Evolutionary conservation across 2,113 vertebrate genomes (phyloP).

Genomic region (Pantherophis guttatus): DNA sequence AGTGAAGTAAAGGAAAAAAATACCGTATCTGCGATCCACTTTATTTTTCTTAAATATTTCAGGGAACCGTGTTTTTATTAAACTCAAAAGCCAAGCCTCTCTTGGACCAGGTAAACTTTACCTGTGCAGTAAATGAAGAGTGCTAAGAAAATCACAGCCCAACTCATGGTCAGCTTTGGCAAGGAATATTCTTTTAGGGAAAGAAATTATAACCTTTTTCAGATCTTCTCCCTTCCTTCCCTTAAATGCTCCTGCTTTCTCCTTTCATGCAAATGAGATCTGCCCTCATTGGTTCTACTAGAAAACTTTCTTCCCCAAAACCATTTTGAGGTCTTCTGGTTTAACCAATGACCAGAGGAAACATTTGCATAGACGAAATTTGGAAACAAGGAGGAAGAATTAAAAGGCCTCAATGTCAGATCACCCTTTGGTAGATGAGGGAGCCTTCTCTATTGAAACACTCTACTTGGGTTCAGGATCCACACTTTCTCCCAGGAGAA

Average conservation of each 20-base stretch:
- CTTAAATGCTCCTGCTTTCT: neutral
- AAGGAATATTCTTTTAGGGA: neutral
- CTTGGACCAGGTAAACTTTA: neutral
- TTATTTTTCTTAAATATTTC: accelerated
- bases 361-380: too few relatives aligned
- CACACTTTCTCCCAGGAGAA: too few relatives aligned
- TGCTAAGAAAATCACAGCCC: neutral
- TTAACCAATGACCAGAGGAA: too few relatives aligned
- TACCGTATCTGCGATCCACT: accelerated
- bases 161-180: neutral
- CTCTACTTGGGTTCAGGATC: too few relatives aligned
- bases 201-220: accelerated
- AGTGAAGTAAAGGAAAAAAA: too few relatives aligned
- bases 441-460: too few relatives aligned
- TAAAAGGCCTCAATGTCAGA: too few relatives aligned
- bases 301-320: neutral
- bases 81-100: too few relatives aligned
- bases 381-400: too few relatives aligned
- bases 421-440: too few relatives aligned
- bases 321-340: neutral
- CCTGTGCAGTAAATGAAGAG: neutral
- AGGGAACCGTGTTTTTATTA: too few relatives aligned
- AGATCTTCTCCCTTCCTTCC: neutral
- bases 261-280: neutral
- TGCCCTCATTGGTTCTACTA: neutral